Conservation (phyloP, 2,797 vertebrate species). For the Meda fulgida region DNA sequence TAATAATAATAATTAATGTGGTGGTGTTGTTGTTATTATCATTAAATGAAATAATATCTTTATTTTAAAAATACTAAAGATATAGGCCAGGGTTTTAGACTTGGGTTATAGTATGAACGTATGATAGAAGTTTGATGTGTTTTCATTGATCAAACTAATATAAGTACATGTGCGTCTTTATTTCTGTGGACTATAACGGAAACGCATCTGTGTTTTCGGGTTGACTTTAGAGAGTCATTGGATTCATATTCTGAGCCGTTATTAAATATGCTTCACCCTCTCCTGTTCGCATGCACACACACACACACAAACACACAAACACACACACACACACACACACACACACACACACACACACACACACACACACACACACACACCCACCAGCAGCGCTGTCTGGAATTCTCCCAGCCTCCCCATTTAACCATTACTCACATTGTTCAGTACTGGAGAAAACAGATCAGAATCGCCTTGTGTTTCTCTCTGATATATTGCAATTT, state of each 20-base stretch:
- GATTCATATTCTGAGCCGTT: background rate
- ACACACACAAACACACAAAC: conserved; percentile 6
- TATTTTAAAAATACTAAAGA: background rate
- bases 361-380: background rate
- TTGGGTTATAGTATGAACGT: background rate
- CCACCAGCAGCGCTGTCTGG: background rate
- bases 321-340: background rate
- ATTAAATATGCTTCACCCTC: conserved; percentile 6
- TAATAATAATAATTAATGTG: too few species aligned
- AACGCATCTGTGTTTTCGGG: background rate
- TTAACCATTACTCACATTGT: background rate
- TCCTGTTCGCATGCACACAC: background rate
- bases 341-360: conserved; percentile 7
- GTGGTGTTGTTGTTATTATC: background rate
- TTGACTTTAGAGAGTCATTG: background rate
- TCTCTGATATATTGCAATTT: background rate
- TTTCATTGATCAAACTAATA: too few species aligned
- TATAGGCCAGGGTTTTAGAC: background rate
- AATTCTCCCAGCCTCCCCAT: background rate
- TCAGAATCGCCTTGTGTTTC: background rate
- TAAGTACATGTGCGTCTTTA: background rate
- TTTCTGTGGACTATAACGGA: background rate
- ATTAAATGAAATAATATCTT: background rate
- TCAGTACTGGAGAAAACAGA: background rate
- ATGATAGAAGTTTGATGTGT: background rate